Evolutionary conservation across 2,113 vertebrate genomes (phyloP).

Genomic region (Cryptotis parvus): DNA sequence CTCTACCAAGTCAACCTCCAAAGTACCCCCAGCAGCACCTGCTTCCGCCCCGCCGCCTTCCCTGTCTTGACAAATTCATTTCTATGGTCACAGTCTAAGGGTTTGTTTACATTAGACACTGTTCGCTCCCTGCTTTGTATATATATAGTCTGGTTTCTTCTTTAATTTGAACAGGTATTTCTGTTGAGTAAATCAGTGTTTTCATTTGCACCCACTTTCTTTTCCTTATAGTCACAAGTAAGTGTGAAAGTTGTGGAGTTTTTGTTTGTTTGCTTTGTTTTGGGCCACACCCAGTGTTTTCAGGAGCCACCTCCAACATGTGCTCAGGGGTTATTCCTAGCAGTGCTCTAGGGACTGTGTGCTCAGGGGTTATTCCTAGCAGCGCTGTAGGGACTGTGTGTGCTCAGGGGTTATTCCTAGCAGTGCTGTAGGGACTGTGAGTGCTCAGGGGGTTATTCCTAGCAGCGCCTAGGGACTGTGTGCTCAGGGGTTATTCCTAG

Average conservation of each 20-base stretch:
- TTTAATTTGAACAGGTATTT: slow-evolving; percentile 13
- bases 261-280: neutral
- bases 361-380: too few relatives aligned
- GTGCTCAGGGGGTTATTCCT: too few relatives aligned
- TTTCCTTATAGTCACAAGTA: neutral
- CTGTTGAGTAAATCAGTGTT: slow-evolving; percentile 18
- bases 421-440: neutral
- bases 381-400: neutral
- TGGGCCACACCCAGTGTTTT: too few relatives aligned
- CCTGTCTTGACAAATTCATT: too few relatives aligned
- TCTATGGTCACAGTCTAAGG: too few relatives aligned
- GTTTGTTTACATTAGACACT: neutral
- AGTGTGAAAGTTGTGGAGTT: neutral
- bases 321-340: too few relatives aligned
- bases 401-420: too few relatives aligned
- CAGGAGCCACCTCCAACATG: too few relatives aligned
- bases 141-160: slow-evolving; percentile 24
- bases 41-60: too few relatives aligned
- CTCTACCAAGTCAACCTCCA: too few relatives aligned
- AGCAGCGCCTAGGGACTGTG: neutral
- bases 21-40: too few relatives aligned
- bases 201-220: slow-evolving; percentile 21
- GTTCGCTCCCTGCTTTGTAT: neutral
- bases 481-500: too few relatives aligned
- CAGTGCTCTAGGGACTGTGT: neutral